Conservation (phyloP, 64 coral and sea anemone species). For the Orbicella faveolata region DNA sequence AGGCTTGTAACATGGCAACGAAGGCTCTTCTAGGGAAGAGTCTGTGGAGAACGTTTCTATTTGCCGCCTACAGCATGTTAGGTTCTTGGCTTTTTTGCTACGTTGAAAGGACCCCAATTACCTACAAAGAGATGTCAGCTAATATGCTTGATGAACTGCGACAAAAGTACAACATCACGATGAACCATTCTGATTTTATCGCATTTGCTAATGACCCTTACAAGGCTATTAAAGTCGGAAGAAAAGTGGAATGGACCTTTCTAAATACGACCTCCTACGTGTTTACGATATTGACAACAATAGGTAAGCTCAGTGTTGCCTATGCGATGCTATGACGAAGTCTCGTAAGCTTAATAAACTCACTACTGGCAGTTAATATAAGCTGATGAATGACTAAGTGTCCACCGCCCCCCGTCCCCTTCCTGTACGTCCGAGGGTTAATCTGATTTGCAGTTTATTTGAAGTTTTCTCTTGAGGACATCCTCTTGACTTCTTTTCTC, state of each 20-base stretch:
- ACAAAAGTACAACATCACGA: constrained; percentile 10
- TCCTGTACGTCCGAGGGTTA: no score
- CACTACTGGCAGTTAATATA: no score
- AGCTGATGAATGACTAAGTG: no score
- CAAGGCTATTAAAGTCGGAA: not conserved
- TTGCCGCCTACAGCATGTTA: constrained; percentile 14
- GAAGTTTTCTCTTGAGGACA: no score
- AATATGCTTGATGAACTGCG: constrained; percentile 3
- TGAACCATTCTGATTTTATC: constrained; percentile 8
- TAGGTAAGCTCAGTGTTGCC: not conserved
- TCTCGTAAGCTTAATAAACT: no score
- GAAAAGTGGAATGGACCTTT: constrained; percentile 48
- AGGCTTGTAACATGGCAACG: not conserved
- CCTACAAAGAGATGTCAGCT: not conserved
- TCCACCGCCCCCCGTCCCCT: no score
- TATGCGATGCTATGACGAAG: not conserved
- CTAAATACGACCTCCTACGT: not conserved
- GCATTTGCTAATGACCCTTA: not conserved
- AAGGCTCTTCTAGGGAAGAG: not conserved
- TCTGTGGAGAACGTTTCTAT: not conserved
- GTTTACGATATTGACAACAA: constrained; percentile 32
- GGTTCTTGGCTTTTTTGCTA: constrained; percentile 27
- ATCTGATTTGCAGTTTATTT: no score
- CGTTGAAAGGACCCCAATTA: not conserved
- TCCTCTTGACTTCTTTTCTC: no score